Conservation (phyloP, 2,888 invertebrate genomes). For the Phyllotreta striolata region DNA sequence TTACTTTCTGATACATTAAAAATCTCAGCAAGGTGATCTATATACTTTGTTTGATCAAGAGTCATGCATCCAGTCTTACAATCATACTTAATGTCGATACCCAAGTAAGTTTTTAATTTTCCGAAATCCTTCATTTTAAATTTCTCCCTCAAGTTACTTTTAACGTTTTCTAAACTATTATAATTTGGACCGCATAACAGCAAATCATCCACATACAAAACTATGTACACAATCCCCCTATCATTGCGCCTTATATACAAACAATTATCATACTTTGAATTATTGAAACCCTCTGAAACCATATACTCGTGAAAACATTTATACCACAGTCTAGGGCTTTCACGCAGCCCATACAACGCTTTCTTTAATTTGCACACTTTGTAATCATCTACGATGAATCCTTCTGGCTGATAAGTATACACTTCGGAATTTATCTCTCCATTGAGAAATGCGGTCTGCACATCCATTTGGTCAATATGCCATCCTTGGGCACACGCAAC, state of each 20-base stretch:
- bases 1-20: constrained; percentile 28
- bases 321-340: constrained; percentile 41
- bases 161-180: too few species aligned
- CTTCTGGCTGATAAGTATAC: too few species aligned
- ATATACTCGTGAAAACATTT: constrained; percentile 39
- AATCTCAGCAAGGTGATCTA: constrained; percentile 23
- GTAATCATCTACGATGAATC: too few species aligned
- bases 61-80: constrained; percentile 15
- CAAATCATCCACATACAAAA: constrained; percentile 39
- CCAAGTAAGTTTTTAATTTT: constrained; percentile 29
- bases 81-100: constrained; percentile 32
- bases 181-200: constrained; percentile 35
- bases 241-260: too few species aligned
- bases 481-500: too few species aligned
- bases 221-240: constrained; percentile 23
- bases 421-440: too few species aligned
- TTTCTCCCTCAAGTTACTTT: constrained; percentile 22
- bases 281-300: neutral
- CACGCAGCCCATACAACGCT: too few species aligned
- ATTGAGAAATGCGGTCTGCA: too few species aligned
- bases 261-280: too few species aligned
- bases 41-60: constrained; percentile 31
- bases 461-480: constrained; percentile 23
- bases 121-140: constrained; percentile 39
- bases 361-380: too few species aligned